Base-by-base conservation (phyloP, 1,140 invertebrate species). In the Ostrea edulis region DNA sequence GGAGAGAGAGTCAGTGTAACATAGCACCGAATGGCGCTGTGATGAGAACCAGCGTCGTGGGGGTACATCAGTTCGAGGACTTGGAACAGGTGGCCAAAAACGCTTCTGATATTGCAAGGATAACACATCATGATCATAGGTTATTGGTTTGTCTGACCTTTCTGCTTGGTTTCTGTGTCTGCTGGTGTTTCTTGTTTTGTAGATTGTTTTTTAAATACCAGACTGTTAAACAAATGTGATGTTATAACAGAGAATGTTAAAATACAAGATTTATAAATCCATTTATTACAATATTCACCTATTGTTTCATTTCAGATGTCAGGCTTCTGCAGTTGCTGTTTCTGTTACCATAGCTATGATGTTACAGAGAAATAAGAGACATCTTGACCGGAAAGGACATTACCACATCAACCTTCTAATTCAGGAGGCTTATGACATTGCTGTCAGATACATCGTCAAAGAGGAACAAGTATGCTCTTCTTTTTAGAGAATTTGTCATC, bases 291-390 rank as follows among this genome's bases (percentile, higher is more conserved):
- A 25, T 7, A 62, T 0, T 1, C 35, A 17, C 20, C n/a, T 29
- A 20, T 22, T 35, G n/a, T 54, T 54, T 29, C 20, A 22, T 84
- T 58, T 8, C 82, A 92, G 91, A 81, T 92, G 91, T 44, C 88
- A 89, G 55, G 90, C 91, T 17, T 90, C 89, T 14, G 65, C 86
- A 17, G 90, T 92, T 0, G 91, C 91, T 20, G 87, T 92, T 8
- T 89, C 90, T 62, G 85, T 88, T 62, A 89, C 90, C n/a, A 90
- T 92, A 87, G 91, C 91, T 25, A 62, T 89, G 52, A 88, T 91
- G 89, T 55, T 92, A 71, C 90, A 91, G 53, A 53, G 86, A 29
- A 81, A 90, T 44, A 51, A 55, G 25, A 86, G 88, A 87, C 87
- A 89, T 84, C 29, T 88, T 29, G 88, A 89, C 81, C 90, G 88